Evolutionary conservation across 2,113 vertebrate species (phyloP).

Genomic region (Neolamprologus caudopunctatus): DNA sequence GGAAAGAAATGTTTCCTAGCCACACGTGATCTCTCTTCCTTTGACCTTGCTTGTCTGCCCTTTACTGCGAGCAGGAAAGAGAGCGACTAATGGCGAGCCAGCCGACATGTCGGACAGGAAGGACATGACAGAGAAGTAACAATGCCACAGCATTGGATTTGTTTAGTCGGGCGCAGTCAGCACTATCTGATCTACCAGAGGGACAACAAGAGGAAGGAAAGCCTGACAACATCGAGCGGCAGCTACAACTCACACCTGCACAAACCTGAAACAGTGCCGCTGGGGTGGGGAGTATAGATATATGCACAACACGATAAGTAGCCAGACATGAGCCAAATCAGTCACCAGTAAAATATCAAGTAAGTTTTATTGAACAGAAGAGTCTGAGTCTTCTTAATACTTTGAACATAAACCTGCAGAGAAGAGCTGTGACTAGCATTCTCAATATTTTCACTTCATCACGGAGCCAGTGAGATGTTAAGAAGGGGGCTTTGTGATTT

Average conservation of each 20-base stretch:
- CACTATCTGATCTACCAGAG: slow-evolving; percentile 19
- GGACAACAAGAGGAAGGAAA: slow-evolving; percentile 25
- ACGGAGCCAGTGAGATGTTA: not conserved
- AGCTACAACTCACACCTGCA: not conserved
- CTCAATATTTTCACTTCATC: not conserved
- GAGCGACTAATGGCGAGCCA: not conserved
- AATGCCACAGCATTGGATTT: slow-evolving; percentile 33
- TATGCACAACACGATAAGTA: not conserved
- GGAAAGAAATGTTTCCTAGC: not conserved
- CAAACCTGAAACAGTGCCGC: not conserved
- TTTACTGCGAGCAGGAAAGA: slow-evolving; percentile 6
- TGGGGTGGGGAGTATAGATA: not conserved
- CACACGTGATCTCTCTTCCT: not conserved
- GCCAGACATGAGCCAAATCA: not conserved
- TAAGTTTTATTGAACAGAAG: not conserved
- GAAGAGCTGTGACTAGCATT: not conserved
- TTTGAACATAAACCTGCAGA: not conserved
- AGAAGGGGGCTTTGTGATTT: not conserved
- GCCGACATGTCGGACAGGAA: not conserved
- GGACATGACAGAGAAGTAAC: not conserved
- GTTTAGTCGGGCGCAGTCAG: slow-evolving; percentile 3
- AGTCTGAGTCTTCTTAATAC: not conserved
- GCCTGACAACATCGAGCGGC: not conserved
- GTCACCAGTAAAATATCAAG: not conserved
- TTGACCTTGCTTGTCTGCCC: not conserved